Percentiles rank a stretch among this genome's conserved stretches.
Evolutionary conservation across 2,888 invertebrate genomes (phyloP).

Genomic region (Dermolepida albohirtum): DNA sequence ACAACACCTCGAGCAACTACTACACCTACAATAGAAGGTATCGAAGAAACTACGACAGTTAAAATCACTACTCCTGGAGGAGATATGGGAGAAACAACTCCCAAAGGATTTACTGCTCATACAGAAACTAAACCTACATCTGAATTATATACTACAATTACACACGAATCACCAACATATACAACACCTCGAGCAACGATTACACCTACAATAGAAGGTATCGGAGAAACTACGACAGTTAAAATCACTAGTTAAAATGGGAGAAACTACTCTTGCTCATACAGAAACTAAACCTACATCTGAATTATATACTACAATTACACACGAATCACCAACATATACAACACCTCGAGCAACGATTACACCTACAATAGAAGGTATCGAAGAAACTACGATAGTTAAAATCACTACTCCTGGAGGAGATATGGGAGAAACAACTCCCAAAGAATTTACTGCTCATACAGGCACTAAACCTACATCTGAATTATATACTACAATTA

Average conservation of each 20-base stretch:
- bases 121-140: neutral
- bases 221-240: too few relatives aligned
- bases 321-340: too few relatives aligned
- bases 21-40: too few relatives aligned
- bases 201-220: too few relatives aligned
- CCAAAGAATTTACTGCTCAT: neutral
- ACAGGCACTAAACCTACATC: neutral
- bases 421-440: neutral
- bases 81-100: neutral
- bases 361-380: too few relatives aligned
- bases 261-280: neutral
- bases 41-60: neutral
- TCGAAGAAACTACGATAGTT: too few relatives aligned
- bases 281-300: neutral
- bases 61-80: neutral
- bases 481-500: slow-evolving; percentile 6
- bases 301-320: too few relatives aligned
- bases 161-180: neutral
- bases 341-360: too few relatives aligned
- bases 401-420: too few relatives aligned
- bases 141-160: neutral
- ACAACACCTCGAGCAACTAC: too few relatives aligned
- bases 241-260: neutral
- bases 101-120: neutral
- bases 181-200: too few relatives aligned